Base-by-base conservation (phyloP, 2,888 invertebrate genomes). In the Andricus curvator region DNA sequence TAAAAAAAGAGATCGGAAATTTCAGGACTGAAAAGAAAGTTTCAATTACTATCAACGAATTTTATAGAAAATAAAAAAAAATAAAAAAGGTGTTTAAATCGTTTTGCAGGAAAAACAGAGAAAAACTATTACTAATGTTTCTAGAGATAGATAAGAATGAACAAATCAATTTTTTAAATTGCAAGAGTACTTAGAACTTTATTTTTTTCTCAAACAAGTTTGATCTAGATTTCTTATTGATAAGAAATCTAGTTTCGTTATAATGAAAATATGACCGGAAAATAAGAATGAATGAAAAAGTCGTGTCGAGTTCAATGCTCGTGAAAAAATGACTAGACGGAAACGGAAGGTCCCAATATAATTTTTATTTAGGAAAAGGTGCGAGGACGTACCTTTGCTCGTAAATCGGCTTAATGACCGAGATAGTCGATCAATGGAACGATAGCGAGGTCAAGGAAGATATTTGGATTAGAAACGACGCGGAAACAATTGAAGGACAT, bases 401-500 rank as follows among this genome's bases (percentile, higher is more conserved):
- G 51, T 64, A 48, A 78, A 25, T 41, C 25, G 33, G 4, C 48
- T 15, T 2, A 20, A n/a, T 67, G 79, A 44, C 80, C 83, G 82
- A 77, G 76, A 82, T 84, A 80, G 64, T 66, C 80, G 80, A 64
- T 83, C 80, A 85, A 74, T 70, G 82, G 81, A 80, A 81, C 83
- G 77, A 65, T 67, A 22, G 51, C 78, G 84, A 86, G 84, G 81
- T 74, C 80, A 78, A 83, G 76, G 81, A 84, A 82, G 81, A 80
- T 79, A 85, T 78, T 51, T 25, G 17, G 74, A 25, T 78, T 44
- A 82, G 79, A 82, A 82, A 78, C 66, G n/a, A 68, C 9, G 25
- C 79, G 81, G 83, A 83, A 79, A 77, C 33, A 62, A 56, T 44
- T 77, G n/a, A 70, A 81, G 64, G 77, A 65, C 25, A 60, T 77